Conservation (phyloP, 2,797 vertebrate genomes). For the Pseudochirops corinnae region DNA sequence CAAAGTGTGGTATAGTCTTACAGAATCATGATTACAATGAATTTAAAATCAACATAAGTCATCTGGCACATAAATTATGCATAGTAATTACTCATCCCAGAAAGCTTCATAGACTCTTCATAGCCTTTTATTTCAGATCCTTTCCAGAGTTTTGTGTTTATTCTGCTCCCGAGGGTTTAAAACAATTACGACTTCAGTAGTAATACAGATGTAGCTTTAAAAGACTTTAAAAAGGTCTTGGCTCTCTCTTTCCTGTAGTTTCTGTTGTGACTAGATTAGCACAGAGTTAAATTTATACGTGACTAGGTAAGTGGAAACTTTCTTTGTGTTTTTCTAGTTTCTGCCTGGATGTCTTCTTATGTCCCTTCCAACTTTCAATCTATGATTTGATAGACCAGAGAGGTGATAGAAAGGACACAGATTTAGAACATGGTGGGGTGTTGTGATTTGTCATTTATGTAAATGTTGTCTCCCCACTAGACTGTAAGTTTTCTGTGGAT, state of each 20-base stretch:
- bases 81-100: conserved; percentile 22
- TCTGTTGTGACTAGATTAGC: neutral
- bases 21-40: conserved; percentile 28
- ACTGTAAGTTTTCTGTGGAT: neutral
- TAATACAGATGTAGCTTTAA: conserved; percentile 31
- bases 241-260: neutral
- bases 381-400: neutral
- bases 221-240: neutral
- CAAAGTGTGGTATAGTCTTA: conserved; percentile 19
- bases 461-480: neutral
- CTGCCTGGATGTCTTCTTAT: neutral
- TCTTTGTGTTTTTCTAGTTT: neutral
- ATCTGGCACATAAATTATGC: conserved; percentile 40
- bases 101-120: conserved; percentile 34
- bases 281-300: conserved; percentile 24
- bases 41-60: conserved; percentile 43
- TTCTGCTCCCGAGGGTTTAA: conserved; percentile 17
- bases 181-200: conserved; percentile 18
- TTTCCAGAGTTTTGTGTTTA: conserved; percentile 46
- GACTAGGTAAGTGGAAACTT: neutral
- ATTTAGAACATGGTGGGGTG: neutral
- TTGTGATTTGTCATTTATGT: neutral
- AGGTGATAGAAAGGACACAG: neutral
- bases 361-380: neutral
- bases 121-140: neutral